Percentiles rank a stretch among this genome's conserved stretches.
Evolutionary conservation across 2,113 vertebrate genomes (phyloP).

Genomic region (Bolborhynchus lineola): DNA sequence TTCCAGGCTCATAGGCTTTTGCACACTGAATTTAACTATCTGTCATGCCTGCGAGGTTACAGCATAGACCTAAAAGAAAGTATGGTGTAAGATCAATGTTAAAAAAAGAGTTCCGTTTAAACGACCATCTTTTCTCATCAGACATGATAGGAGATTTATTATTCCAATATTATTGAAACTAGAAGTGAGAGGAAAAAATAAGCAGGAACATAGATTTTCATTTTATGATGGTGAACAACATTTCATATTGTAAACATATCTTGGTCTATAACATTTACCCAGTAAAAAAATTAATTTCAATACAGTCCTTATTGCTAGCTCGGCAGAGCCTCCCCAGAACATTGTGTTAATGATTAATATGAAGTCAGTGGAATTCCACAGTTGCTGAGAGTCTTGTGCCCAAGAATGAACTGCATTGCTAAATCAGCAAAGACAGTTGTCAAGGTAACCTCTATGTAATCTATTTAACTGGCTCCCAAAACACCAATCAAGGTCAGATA

Average conservation of each 20-base stretch:
- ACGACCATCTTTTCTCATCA: conserved; percentile 63
- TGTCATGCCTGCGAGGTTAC: conserved; percentile 42
- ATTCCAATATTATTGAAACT: conserved; percentile 51
- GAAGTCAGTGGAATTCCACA: conserved; percentile 84
- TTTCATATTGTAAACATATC: conserved; percentile 65
- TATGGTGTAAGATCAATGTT: conserved; percentile 43
- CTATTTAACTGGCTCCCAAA: conserved; percentile 90
- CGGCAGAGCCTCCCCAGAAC: conserved; percentile 79
- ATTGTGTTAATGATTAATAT: conserved; percentile 89
- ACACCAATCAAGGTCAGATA: conserved; percentile 91
- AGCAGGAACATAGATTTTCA: conserved; percentile 51
- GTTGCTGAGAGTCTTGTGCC: conserved; percentile 82
- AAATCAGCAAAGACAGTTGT: conserved; percentile 94
- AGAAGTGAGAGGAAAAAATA: conserved; percentile 37
- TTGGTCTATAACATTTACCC: conserved; percentile 57
- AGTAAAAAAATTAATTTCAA: conserved; percentile 66
- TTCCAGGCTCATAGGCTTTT: conserved; percentile 11
- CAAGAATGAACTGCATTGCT: conserved; percentile 88
- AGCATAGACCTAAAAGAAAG: conserved; percentile 15
- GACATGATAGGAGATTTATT: conserved; percentile 67
- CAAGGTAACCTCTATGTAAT: conserved; percentile 93
- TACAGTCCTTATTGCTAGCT: conserved; percentile 75
- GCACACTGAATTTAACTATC: conserved; percentile 46
- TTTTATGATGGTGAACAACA: conserved; percentile 53
- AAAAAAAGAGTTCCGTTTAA: conserved; percentile 51